Conservation (phyloP, 2,888 invertebrate genomes). For the Epinotia brunnichana region DNA sequence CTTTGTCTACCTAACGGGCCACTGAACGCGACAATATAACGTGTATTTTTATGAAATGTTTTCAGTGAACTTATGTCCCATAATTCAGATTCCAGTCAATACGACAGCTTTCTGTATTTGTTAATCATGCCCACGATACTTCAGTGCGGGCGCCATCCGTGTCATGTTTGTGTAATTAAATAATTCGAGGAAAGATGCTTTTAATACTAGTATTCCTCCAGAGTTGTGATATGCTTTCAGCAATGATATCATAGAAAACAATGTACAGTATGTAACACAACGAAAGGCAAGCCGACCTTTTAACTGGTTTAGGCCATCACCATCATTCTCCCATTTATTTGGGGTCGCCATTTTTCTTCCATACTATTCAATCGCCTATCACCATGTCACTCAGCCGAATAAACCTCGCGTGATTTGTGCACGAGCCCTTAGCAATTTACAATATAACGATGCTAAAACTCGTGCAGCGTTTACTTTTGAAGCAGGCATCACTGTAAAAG, state of each 20-base stretch:
- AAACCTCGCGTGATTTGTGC: too few species aligned
- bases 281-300: not conserved
- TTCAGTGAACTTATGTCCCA: conserved; percentile 13
- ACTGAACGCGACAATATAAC: too few species aligned
- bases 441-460: not conserved
- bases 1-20: too few species aligned
- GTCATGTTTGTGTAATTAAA: conserved; percentile 6
- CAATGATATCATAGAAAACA: not conserved
- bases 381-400: too few species aligned
- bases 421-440: too few species aligned
- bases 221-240: not conserved
- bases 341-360: too few species aligned
- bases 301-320: not conserved
- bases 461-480: not conserved
- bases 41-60: too few species aligned
- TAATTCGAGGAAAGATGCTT: conserved; percentile 12
- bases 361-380: too few species aligned
- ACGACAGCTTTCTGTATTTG: conserved; percentile 32
- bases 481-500: conserved; percentile 2
- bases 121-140: conserved; percentile 40
- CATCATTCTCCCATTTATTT: too few species aligned
- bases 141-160: conserved; percentile 35
- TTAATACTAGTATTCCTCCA: not conserved
- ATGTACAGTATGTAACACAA: too few species aligned
- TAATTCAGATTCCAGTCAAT: not conserved